These are phyloP conservation scores for Shinisaurus crocodilurus DNA, from an alignment of 2,113 vertebrate genomes.

Conservation along the genomic window DNA sequence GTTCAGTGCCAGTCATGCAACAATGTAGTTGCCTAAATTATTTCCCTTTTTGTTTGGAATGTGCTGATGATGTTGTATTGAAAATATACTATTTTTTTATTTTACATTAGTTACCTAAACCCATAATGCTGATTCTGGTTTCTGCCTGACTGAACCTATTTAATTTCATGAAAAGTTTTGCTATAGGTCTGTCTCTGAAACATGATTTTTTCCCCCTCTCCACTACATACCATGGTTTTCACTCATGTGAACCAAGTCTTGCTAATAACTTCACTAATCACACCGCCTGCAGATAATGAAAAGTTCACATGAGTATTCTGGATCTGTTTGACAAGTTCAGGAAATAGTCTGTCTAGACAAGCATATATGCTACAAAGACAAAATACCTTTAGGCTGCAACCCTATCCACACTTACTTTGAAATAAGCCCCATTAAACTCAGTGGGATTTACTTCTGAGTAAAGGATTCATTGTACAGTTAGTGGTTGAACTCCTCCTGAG, in stretches of 20 bases:
- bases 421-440: not conserved
- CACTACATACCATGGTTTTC: not conserved
- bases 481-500: not conserved
- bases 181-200: not conserved
- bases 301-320: not conserved
- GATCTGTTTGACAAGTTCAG: slow-evolving; percentile 3
- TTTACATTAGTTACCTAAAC: not conserved
- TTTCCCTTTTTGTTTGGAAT: not conserved
- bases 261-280: not conserved
- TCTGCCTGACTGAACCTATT: not conserved
- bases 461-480: not conserved
- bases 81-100: too few species aligned
- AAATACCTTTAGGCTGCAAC: too few species aligned
- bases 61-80: too few species aligned
- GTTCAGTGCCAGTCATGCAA: not conserved
- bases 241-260: not conserved
- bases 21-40: not conserved
- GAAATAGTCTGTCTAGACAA: not conserved
- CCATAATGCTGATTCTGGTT: not conserved
- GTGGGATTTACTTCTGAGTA: not conserved
- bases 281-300: not conserved
- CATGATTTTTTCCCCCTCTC: not conserved
- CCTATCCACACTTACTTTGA: not conserved
- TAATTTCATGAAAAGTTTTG: not conserved
- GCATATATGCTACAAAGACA: not conserved